Conservation (phyloP, 1,140 invertebrate species). For the Drosophila pseudoananassae region DNA sequence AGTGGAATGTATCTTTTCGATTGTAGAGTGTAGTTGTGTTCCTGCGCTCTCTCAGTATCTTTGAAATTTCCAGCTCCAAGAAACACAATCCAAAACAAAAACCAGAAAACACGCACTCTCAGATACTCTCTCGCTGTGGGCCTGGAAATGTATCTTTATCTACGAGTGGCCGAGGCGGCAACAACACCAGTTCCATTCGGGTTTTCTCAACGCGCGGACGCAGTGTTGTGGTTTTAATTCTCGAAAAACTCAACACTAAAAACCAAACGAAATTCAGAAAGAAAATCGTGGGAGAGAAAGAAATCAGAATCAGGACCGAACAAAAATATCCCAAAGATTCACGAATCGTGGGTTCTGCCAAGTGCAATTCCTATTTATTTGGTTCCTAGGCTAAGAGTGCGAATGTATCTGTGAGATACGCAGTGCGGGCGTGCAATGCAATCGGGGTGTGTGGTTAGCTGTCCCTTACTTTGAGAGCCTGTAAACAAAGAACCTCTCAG, state of each 20-base stretch:
- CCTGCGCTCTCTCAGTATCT: slow-evolving; percentile 6
- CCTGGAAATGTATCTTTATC: slow-evolving; percentile 54
- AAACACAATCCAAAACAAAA: slow-evolving; percentile 55
- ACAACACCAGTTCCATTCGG: slow-evolving; percentile 71
- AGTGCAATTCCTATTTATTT: not conserved
- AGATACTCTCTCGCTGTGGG: not conserved
- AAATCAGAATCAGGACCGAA: slow-evolving; percentile 10
- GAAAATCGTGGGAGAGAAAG: slow-evolving; percentile 12
- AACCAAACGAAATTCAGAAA: not conserved
- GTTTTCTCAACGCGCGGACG: slow-evolving; percentile 72
- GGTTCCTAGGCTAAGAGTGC: slow-evolving; percentile 20
- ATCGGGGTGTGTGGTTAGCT: slow-evolving; percentile 19
- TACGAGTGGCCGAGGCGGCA: slow-evolving; percentile 47
- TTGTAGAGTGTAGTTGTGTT: slow-evolving; percentile 9
- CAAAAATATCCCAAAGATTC: slow-evolving; percentile 9
- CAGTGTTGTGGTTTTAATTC: slow-evolving; percentile 29
- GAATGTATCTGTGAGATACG: slow-evolving; percentile 41
- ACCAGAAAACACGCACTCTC: slow-evolving; percentile 15
- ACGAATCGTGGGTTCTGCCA: not conserved
- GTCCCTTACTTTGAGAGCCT: not conserved
- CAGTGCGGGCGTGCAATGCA: slow-evolving; percentile 36
- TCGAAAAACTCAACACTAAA: slow-evolving; percentile 20
- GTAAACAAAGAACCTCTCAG: slow-evolving; percentile 41
- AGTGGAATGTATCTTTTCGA: slow-evolving; percentile 33
- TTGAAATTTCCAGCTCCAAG: slow-evolving; percentile 4